Percentiles rank a stretch among this genome's conserved stretches.
Conservation (phyloP, 2,113 vertebrate species). For the Argyrosomus japonicus region DNA sequence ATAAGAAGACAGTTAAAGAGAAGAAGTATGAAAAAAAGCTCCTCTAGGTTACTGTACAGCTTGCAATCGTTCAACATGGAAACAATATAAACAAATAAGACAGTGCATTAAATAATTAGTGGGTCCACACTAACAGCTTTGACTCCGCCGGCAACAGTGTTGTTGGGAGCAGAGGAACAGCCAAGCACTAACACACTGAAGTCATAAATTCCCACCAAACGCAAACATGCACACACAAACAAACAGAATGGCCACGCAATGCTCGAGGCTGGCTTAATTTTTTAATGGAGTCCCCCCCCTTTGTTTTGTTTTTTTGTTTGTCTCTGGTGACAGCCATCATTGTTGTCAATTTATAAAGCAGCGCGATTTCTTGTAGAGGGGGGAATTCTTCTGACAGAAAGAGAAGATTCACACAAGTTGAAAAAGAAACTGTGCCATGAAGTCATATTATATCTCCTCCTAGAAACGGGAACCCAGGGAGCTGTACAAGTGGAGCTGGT, state of each 20-base stretch:
- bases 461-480: conserved; percentile 50
- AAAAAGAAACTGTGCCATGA: conserved; percentile 38
- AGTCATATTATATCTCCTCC: conserved; percentile 50
- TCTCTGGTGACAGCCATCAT: conserved; percentile 49
- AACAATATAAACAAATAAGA: conserved; percentile 67
- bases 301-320: conserved; percentile 48
- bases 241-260: conserved; percentile 31
- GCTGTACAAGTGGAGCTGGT: conserved; percentile 39
- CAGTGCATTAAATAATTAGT: conserved; percentile 81
- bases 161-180: conserved; percentile 54
- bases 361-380: conserved; percentile 28
- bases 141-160: conserved; percentile 49
- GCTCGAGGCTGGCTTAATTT: conserved; percentile 56
- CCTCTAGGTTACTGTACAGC: conserved; percentile 40
- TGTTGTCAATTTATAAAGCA: conserved; percentile 60
- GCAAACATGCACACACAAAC: conserved; percentile 28
- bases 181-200: conserved; percentile 46
- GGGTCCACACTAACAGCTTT: conserved; percentile 70
- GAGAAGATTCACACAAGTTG: conserved; percentile 19
- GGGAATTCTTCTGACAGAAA: conserved; percentile 49
- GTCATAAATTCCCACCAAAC: conserved; percentile 58
- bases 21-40: conserved; percentile 1
- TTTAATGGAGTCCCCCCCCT: conserved; percentile 46
- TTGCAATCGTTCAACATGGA: conserved; percentile 50
- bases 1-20: conserved; percentile 15